These are phyloP conservation scores for Tachina grossa DNA, from an alignment of 2,888 invertebrate genomes.

Conservation along the genomic window DNA sequence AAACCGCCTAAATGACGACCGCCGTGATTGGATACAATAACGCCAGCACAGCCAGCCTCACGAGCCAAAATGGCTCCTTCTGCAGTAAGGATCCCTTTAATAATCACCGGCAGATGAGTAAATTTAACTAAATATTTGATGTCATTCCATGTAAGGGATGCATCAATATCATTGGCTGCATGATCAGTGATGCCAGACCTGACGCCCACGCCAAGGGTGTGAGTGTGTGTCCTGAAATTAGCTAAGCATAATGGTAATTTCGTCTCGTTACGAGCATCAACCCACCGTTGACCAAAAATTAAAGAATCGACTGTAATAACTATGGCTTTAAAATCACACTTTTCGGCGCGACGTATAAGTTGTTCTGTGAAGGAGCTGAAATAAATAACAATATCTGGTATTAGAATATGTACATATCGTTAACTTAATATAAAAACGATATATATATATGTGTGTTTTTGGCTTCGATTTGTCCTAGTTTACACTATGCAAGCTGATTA, in stretches of 20 bases:
- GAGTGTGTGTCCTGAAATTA: conserved; percentile 87
- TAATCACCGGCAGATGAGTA: conserved; percentile 91
- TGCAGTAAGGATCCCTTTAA: conserved; percentile 93
- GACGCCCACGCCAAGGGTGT: conserved; percentile 72
- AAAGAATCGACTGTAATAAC: conserved; percentile 95
- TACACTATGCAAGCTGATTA: too few species aligned
- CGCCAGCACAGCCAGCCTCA: conserved; percentile 89
- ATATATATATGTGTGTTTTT: too few species aligned
- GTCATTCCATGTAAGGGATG: conserved; percentile 88
- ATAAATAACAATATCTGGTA: conserved; percentile 78
- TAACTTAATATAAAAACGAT: too few species aligned
- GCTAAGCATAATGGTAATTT: conserved; percentile 91
- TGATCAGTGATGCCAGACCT: conserved; percentile 90
- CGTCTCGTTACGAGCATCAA: conserved; percentile 93
- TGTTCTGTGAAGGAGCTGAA: conserved; percentile 85
- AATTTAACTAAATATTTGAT: conserved; percentile 91
- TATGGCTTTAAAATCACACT: conserved; percentile 91
- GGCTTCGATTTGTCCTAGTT: too few species aligned
- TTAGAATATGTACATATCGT: too few species aligned
- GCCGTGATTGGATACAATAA: conserved; percentile 97
- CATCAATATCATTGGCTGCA: conserved; percentile 90
- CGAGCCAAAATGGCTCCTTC: conserved; percentile 92
- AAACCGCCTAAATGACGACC: conserved; percentile 89
- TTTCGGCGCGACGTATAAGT: conserved; percentile 90
- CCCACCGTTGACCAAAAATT: conserved; percentile 91